These are phyloP conservation scores for Smittia aterrima DNA, from an alignment of 2,888 invertebrate genomes.

Conservation along the genomic window DNA sequence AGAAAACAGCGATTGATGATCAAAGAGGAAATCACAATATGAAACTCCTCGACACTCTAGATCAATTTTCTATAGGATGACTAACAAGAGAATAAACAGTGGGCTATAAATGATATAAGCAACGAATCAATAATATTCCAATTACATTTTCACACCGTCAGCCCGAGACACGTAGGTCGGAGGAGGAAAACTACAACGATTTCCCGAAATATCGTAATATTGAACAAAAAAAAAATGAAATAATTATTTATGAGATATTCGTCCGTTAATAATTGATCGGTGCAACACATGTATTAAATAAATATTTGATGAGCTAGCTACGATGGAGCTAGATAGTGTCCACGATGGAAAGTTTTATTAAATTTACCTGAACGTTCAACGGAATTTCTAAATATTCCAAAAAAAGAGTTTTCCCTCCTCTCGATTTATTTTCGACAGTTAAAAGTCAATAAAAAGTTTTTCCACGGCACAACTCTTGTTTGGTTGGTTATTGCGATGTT, in stretches of 20 bases:
- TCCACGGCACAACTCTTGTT: too few species aligned
- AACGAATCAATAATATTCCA: slow-evolving; percentile 25
- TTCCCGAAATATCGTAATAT: neutral
- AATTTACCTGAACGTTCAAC: too few species aligned
- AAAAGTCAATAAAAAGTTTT: too few species aligned
- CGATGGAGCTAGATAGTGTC: neutral
- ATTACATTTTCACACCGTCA: slow-evolving; percentile 22
- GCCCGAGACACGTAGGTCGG: neutral
- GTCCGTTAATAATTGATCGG: neutral
- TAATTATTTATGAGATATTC: neutral
- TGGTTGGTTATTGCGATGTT: too few species aligned
- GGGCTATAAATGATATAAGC: neutral
- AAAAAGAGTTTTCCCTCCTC: neutral
- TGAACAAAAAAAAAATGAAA: neutral
- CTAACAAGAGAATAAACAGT: neutral
- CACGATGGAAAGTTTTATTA: too few species aligned
- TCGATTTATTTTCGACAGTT: too few species aligned
- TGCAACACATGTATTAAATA: slow-evolving; percentile 14
- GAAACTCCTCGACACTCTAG: neutral
- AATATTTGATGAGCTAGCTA: neutral
- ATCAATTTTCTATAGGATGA: neutral
- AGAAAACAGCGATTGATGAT: too few species aligned
- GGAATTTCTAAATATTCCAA: too few species aligned
- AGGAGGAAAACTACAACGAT: neutral
- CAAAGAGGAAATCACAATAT: neutral